phyloP scores from a whole-genome alignment of 2,797 vertebrate species.

The Oreochromis mossambicus region DNA sequence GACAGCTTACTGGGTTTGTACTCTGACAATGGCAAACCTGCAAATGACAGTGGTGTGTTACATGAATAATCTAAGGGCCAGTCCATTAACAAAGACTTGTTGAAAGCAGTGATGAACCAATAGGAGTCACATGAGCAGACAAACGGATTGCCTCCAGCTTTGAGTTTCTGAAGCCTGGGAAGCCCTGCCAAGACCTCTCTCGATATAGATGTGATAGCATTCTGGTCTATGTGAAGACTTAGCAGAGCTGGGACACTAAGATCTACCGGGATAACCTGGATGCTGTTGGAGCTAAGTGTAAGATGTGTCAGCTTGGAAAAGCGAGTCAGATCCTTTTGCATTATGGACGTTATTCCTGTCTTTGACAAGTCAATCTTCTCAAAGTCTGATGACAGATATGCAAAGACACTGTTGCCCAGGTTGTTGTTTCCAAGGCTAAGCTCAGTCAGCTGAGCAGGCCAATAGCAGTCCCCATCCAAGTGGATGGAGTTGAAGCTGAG shows the following conservation, averaged over 20 bases:
- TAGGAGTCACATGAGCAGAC: conserved; percentile 67
- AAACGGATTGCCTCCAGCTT: conserved; percentile 71
- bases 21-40: conserved; percentile 64
- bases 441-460: conserved; percentile 69
- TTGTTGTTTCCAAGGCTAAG: conserved; percentile 78
- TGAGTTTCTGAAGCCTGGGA: conserved; percentile 59
- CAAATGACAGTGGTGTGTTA: conserved; percentile 60
- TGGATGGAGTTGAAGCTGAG: conserved; percentile 79
- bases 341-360: conserved; percentile 75
- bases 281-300: conserved; percentile 76
- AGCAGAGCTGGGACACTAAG: conserved; percentile 46
- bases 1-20: conserved; percentile 70
- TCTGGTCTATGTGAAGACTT: conserved; percentile 74
- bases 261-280: conserved; percentile 72
- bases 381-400: conserved; percentile 74
- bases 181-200: conserved; percentile 68
- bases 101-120: conserved; percentile 54
- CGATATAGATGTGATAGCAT: conserved; percentile 70
- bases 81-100: conserved; percentile 72
- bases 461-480: conserved; percentile 47
- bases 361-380: conserved; percentile 71
- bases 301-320: conserved; percentile 75
- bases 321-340: conserved; percentile 19
- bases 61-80: conserved; percentile 81
- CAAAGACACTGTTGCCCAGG: conserved; percentile 72